Evolutionary conservation across 2,888 invertebrate genomes (phyloP).

Genomic region (Cancer borealis): DNA sequence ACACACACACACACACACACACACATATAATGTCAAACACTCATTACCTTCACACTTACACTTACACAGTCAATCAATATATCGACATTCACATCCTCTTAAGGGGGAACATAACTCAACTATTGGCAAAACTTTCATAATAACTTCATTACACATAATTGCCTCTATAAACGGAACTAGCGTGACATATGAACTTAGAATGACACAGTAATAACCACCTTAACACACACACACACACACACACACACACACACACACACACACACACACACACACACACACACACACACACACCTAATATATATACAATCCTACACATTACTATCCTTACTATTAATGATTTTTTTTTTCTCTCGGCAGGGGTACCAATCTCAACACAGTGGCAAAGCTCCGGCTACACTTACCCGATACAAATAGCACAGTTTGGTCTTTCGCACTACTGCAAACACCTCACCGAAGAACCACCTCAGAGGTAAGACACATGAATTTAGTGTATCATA

Average conservation of each 20-base stretch:
- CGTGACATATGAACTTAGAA: too few species aligned
- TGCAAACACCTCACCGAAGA: slow-evolving; percentile 95
- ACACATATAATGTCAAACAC: not conserved
- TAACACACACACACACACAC: too few species aligned
- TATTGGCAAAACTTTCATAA: not conserved
- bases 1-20: too few species aligned
- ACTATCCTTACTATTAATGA: not conserved
- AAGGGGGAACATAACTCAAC: not conserved
- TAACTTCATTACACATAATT: too few species aligned
- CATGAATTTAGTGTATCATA: not conserved
- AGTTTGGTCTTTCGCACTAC: slow-evolving; percentile 98
- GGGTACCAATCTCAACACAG: slow-evolving; percentile 95
- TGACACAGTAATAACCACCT: too few species aligned
- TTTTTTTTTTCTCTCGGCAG: slow-evolving; percentile 78
- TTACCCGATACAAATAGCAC: slow-evolving; percentile 99
- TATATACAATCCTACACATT: too few species aligned
- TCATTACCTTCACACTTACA: not conserved
- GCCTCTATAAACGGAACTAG: too few species aligned
- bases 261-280: too few species aligned
- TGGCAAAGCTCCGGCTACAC: slow-evolving; percentile 98
- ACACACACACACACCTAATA: too few species aligned
- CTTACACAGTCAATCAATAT: not conserved
- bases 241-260: too few species aligned
- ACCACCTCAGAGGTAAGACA: slow-evolving; percentile 85
- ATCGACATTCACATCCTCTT: not conserved